Evolutionary conservation across 2,113 vertebrate genomes (phyloP), one percentile per base, ranked within the genome.

Genomic region (Pygoscelis antarcticus): DNA sequence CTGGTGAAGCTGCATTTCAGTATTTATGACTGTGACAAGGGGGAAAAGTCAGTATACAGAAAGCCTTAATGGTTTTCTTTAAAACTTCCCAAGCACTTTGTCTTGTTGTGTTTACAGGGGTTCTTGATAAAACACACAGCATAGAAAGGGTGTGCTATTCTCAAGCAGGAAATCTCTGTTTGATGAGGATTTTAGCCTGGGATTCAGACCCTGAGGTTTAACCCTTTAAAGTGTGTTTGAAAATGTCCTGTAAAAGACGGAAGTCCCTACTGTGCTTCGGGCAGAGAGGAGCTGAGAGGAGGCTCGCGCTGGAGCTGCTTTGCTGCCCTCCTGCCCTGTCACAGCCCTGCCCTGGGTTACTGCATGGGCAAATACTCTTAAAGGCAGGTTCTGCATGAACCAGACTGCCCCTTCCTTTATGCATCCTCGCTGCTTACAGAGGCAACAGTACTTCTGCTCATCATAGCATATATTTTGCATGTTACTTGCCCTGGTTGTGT

Each of bases 391-490:
- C 38, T 42, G 32, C 16, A 5, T 4, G 20, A 23, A 3, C 46
- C 3, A 3, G 64, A 32, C 55, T 22, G 71, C 26, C 26, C 9
- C 4, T 29, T 44, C 32, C 26, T 46, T 26, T 29, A 10, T 19
- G 38, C n/a, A 34, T 34, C 47, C 66, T 44, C 3, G 4, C 25
- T 11, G 25, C 55, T 32, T 27, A 9, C 16, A 15, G 21, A n/a
- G 55, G 47, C 57, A 46, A 15, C 32, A 10, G 27, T 27, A 13
- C 32, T 44, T 32, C 13, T 32, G 55, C 38, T 70, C 2, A 0
- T 44, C 21, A 7, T 14, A 18, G 23, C 16, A 1, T 13, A 1
- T 32, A 13, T 30, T 66, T 62, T 8, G 19, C 30, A 1, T 6
- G 7, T 30, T 16, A 42, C 44, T 68, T 12, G 30, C 54, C 20